Base-by-base conservation (phyloP, 2,888 invertebrate species). In the Leptopilina syphax region DNA sequence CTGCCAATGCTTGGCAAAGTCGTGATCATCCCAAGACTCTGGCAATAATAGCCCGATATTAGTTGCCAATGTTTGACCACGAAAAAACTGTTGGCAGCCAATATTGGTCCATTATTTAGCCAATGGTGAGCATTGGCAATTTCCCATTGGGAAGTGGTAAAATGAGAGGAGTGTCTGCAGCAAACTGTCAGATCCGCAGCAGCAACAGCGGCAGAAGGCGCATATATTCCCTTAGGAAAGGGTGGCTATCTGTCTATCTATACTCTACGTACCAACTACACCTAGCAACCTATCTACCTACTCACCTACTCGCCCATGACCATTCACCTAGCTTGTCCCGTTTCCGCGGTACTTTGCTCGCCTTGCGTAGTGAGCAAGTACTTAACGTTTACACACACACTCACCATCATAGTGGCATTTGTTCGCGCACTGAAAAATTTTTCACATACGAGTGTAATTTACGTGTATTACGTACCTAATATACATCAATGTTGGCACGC, bases 281-380 rank as follows among this genome's bases (percentile, higher is more conserved):
- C 24, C 50, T 83, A 86, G 65, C 77, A 81, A 82, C 87, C 86
- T 82, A 84, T 80, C 87, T 86, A 88, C 87, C 88, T 87, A 88
- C 86, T 87, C 86, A 88, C 88, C 88, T 88, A 88, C 87, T 88
- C 87, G 82, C 80, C 82, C 81, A 76, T 85, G 84, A 86, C 85
- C 85, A 85, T 85, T 88, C 86, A 84, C 86, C 82, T 84, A 83
- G 79, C 76, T 77, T 73, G 85, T 85, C 85, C 86, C 85, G 86
- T 86, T 87, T 87, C 84, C 83, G 83, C 82, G 76, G 80, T 81
- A 81, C 82, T 87, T 83, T 84, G 84, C 82, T 85, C 81, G 81
- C 84, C 73, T 82, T 82, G 84, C 83, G 82, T 84, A 70, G 54
- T 9, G 57, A 41, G 57, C 73, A 73, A 73, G 73, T 73, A 34